Evolutionary conservation across 2,797 vertebrate genomes (phyloP), one percentile per base, ranked within the genome.

Genomic region (Scolopax rusticola): DNA sequence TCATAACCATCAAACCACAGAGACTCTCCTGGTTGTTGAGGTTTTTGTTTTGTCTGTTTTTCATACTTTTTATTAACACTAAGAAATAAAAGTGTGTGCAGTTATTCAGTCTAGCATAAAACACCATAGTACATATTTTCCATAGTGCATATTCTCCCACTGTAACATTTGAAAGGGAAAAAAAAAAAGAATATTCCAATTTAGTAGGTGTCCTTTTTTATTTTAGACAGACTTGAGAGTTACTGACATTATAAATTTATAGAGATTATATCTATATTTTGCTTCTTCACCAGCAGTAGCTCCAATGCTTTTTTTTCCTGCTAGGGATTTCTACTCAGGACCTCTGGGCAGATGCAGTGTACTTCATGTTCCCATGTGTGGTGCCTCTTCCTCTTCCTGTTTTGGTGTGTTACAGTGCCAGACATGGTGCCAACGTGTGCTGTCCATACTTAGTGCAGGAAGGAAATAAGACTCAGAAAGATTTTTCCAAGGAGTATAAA

Each of bases 71-170:
- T 56, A 25, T 68, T 63, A 53, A 18, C 50, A 30, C 9, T 50
- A 56, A 70, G 23, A 32, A 68, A 48, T 63, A 57, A 82, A 73
- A 54, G 14, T 9, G 25, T 1, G 1, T 6, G 8, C 54, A 50
- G 17, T 70, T 84, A 53, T 9, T 68, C 53, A 54, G 2, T 79
- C 23, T 61, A 61, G 21, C 57, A 67, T 28, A 83, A 64, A 50
- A 50, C 4, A 61, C 3, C 4, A 12, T 21, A 23, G 11, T 36
- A 6, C 0, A 0, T 69, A 8, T 48, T 43, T 36, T 70, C 18
- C 4, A 13, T 79, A 36, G 36, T 36, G 36, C 36, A 36, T 36
- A 36, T 9, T 63, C 17, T 77, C 19, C 45, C 8, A 19, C 23
- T 68, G 5, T 27, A 33, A 28, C 4, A 28, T 93, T 64, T 57